Percentiles rank a stretch among this genome's conserved stretches.
Conservation (phyloP, 2,113 vertebrate species). For the Lycaon pictus region DNA sequence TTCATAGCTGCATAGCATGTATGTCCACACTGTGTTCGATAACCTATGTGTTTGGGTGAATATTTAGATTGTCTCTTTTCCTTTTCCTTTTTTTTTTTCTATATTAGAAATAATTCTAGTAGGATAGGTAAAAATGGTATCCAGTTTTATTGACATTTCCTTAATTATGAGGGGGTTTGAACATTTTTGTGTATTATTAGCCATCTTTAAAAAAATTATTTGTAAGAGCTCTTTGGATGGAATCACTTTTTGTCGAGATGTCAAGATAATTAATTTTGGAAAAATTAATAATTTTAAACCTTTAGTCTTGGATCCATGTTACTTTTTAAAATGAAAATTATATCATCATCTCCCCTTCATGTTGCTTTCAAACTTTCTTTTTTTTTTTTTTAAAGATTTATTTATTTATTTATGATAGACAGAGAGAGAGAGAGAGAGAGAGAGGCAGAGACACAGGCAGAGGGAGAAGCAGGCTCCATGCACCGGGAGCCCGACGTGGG, state of each 20-base stretch:
- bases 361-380: neutral
- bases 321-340: neutral
- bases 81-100: neutral
- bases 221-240: neutral
- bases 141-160: neutral
- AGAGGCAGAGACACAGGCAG: no score
- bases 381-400: no score
- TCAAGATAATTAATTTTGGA: neutral
- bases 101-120: neutral
- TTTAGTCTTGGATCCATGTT: neutral
- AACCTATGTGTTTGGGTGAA: neutral
- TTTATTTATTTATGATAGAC: no score
- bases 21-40: neutral
- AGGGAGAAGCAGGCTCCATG: no score
- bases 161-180: neutral
- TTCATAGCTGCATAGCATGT: neutral
- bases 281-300: neutral
- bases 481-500: no score
- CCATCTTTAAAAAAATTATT: neutral
- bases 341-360: neutral
- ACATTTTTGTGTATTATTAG: neutral
- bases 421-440: no score
- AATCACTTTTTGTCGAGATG: neutral
- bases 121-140: neutral
- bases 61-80: neutral